Conservation (phyloP, 1,140 invertebrate genomes). For the Orius laevigatus region DNA sequence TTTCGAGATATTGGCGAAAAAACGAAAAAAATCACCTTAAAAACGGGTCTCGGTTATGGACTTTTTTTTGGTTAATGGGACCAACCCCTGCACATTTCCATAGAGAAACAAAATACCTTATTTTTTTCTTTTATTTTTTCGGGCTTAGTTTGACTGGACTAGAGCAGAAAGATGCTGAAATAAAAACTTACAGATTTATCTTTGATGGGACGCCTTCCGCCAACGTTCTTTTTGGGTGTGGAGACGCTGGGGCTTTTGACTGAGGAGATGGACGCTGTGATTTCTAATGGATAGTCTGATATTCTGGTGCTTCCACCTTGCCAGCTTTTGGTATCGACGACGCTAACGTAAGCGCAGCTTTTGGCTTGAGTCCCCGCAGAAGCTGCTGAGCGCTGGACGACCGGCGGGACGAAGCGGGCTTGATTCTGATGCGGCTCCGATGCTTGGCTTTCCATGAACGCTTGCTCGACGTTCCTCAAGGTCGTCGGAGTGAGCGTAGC, state of each 20-base stretch:
- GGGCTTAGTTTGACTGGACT: no score
- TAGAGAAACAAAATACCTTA: no score
- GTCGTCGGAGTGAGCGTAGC: conserved; percentile 88
- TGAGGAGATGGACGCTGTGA: conserved; percentile 18
- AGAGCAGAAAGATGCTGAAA: no score
- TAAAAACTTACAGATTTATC: conserved; percentile 29
- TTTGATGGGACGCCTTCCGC: conserved; percentile 56
- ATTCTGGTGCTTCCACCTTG: conserved; percentile 25
- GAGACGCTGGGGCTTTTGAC: conserved; percentile 20
- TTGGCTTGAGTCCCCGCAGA: no score
- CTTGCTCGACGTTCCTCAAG: conserved; percentile 75
- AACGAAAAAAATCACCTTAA: no score
- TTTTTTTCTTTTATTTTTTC: no score
- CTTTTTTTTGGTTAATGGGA: no score
- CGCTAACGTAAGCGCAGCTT: conserved; percentile 21
- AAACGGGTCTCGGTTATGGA: no score
- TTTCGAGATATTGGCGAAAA: no score
- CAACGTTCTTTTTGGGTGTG: conserved; percentile 48
- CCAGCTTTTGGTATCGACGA: conserved; percentile 26
- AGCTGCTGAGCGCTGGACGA: conserved; percentile 34
- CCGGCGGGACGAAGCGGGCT: conserved; percentile 77
- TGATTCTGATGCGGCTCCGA: conserved; percentile 61
- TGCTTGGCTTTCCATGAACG: conserved; percentile 39
- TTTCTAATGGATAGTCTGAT: conserved; percentile 23
- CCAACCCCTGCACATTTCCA: no score